Evolutionary conservation across 1,140 invertebrate species (phyloP).

Genomic region (Heliconius hewitsoni): DNA sequence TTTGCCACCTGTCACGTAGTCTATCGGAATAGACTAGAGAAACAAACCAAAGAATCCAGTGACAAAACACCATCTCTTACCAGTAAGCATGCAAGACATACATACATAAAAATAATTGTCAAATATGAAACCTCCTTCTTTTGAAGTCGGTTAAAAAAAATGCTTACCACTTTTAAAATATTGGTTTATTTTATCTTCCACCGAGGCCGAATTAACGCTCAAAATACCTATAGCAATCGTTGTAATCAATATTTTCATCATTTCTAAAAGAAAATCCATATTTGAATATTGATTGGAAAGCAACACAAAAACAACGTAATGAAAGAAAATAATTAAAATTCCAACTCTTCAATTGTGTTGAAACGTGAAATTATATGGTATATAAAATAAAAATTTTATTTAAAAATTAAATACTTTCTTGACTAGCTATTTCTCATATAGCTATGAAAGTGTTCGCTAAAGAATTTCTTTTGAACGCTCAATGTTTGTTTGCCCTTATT

Average conservation of each 20-base stretch:
- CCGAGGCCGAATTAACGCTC: conserved; percentile 17
- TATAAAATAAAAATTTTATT: not conserved
- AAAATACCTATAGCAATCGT: not conserved
- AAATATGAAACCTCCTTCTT: no score
- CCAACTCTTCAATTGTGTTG: not conserved
- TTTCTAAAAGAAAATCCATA: not conserved
- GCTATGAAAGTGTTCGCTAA: not conserved
- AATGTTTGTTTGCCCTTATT: not conserved
- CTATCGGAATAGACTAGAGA: no score
- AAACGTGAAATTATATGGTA: conserved; percentile 7
- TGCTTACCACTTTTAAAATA: conserved; percentile 50
- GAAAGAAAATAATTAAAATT: conserved; percentile 8
- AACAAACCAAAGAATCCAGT: no score
- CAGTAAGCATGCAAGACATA: no score
- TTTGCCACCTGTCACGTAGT: no score
- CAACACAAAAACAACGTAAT: not conserved
- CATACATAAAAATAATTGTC: no score
- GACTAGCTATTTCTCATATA: not conserved
- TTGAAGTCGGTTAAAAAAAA: not conserved
- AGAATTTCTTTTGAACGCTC: not conserved
- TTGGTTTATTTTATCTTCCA: conserved; percentile 31
- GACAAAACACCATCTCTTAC: no score
- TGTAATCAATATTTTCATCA: not conserved
- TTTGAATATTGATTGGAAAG: not conserved
- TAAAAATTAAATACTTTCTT: not conserved